Conservation (phyloP, 2,888 invertebrate species). For the Andricus curvator region DNA sequence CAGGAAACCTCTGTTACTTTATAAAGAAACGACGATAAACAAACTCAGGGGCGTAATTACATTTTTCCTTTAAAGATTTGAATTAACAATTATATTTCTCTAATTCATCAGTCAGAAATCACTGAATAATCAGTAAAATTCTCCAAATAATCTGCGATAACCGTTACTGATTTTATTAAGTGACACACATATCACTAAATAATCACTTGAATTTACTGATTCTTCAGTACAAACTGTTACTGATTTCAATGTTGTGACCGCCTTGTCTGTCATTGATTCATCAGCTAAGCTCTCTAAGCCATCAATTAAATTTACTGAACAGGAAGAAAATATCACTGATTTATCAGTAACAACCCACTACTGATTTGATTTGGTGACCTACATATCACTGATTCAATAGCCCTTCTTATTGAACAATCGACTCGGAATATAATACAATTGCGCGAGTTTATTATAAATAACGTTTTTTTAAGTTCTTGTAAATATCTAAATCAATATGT, state of each 20-base stretch:
- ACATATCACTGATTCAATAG: neutral
- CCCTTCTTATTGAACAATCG: neutral
- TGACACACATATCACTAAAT: neutral
- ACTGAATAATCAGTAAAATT: neutral
- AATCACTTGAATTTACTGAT: no score
- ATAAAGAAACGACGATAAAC: neutral
- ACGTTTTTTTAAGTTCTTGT: no score
- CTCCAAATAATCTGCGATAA: neutral
- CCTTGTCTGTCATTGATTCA: neutral
- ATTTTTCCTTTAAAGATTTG: neutral
- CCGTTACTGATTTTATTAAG: neutral
- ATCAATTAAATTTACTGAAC: neutral
- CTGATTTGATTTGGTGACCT: neutral
- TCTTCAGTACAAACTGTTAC: neutral
- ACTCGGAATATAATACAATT: no score
- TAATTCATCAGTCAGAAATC: neutral
- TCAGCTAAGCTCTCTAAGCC: neutral
- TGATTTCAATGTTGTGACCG: neutral
- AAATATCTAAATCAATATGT: no score
- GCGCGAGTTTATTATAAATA: no score
- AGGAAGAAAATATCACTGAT: neutral
- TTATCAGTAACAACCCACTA: neutral
- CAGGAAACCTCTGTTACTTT: slow-evolving; percentile 21
- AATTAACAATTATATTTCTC: neutral
- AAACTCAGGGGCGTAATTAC: neutral